Evolutionary conservation across 2,888 invertebrate genomes (phyloP).

Genomic region (Aphidius colemani): DNA sequence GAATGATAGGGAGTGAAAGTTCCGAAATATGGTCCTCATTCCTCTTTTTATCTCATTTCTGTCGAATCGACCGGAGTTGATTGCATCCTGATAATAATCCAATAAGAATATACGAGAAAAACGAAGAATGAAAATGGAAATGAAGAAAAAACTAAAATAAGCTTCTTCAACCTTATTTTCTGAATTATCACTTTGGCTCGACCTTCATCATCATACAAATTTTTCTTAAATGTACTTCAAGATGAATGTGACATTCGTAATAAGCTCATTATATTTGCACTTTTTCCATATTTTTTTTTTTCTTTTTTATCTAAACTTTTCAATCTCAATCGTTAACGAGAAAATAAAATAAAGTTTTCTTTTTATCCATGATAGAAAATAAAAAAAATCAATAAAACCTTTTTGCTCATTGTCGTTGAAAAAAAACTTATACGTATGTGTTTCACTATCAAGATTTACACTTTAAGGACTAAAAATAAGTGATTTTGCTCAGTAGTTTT

Average conservation of each 20-base stretch:
- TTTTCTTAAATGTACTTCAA: not conserved
- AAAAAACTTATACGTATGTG: too few relatives aligned
- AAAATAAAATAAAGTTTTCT: too few relatives aligned
- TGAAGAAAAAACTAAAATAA: too few relatives aligned
- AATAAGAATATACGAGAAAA: constrained; percentile 40
- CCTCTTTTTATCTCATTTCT: constrained; percentile 20
- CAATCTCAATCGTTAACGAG: too few relatives aligned
- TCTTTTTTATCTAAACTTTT: too few relatives aligned
- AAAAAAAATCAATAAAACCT: constrained; percentile 8
- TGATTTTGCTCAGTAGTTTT: not conserved
- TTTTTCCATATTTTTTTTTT: too few relatives aligned
- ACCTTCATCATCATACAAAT: constrained; percentile 7
- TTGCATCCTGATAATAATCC: constrained; percentile 48
- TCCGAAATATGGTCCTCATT: constrained; percentile 31
- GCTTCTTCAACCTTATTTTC: constrained; percentile 22
- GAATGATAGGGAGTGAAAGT: constrained; percentile 46
- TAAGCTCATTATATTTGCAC: constrained; percentile 9
- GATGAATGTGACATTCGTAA: not conserved
- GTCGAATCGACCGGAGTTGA: constrained; percentile 45
- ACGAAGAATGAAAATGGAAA: constrained; percentile 34
- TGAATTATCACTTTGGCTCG: constrained; percentile 32
- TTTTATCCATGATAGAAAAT: too few relatives aligned
- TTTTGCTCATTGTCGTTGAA: not conserved
- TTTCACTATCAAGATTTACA: too few relatives aligned
- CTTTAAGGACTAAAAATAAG: not conserved